Base-by-base conservation (phyloP, 2,113 vertebrate genomes). In the Zosterops pallidus region DNA sequence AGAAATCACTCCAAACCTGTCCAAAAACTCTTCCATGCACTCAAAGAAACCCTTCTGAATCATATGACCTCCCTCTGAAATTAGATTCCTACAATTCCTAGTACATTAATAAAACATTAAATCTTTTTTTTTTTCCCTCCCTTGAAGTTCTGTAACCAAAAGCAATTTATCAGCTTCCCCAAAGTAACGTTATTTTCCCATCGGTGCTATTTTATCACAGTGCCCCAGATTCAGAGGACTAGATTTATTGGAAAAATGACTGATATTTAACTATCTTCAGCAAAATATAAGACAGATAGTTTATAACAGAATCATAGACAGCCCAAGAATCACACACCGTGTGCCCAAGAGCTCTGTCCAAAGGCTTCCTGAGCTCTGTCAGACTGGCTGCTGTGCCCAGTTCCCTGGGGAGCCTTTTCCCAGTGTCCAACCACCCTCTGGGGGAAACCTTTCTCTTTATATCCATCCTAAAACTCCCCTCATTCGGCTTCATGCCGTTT, bases 41-140 rank as follows among this genome's bases (percentile, higher is more conserved):
- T 69, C 33, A 56, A 55, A 91, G 50, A 65, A 92, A 52, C 13
- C 83, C 59, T 59, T 69, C 79, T 33, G 29, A 95, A 65, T 65
- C 56, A 14, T 21, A 69, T 41, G 20, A 77, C 28, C 20, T 94
- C 44, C 12, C 35, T 56, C 57, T 59, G 24, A 81, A 92, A 81
- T 74, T 11, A 77, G 25, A 76, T 74, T 92, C 63, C 68, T 74
- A 35, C n/a, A 83, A 37, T 90, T 92, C 64, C 80, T 68, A 65
- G 18, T 47, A 50, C 0, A 1, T 76, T 84, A 92, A 94, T 78
- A 88, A 88, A 94, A 92, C 33, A 78, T 67, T 59, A 44, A 18
- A 52, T 62, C n/a, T 50, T 74, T 55, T 89, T 39, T 41, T 39
- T 6, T 39, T 39, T 7, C 18, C 2, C 13, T 31, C 39, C 21